Evolutionary conservation across 2,888 invertebrate species (phyloP).

Genomic region (Phorcus lineatus): DNA sequence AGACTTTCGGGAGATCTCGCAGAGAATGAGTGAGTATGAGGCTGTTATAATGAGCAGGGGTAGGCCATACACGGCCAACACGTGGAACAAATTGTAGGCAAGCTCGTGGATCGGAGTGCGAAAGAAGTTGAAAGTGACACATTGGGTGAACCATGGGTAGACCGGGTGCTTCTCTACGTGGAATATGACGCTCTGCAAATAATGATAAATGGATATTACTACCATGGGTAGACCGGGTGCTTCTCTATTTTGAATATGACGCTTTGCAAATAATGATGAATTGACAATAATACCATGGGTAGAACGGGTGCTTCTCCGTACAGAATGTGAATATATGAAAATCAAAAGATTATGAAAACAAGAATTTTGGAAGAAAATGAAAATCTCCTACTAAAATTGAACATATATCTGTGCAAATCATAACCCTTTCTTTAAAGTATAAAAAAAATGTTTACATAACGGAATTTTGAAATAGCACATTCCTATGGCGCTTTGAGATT

Average conservation of each 20-base stretch:
- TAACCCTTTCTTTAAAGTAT: too few relatives aligned
- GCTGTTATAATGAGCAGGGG: slow-evolving; percentile 90
- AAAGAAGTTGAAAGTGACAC: slow-evolving; percentile 90
- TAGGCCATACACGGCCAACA: slow-evolving; percentile 90
- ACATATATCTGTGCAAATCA: too few relatives aligned
- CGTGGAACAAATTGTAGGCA: slow-evolving; percentile 87
- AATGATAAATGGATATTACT: too few relatives aligned
- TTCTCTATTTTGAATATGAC: slow-evolving; percentile 89
- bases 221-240: slow-evolving; percentile 90
- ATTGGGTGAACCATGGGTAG: slow-evolving; percentile 90
- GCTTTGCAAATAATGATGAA: slow-evolving; percentile 81
- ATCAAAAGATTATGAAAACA: too few relatives aligned
- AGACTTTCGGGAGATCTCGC: slow-evolving; percentile 89
- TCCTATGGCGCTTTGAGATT: too few relatives aligned
- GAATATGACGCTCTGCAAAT: slow-evolving; percentile 86
- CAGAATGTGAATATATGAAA: too few relatives aligned
- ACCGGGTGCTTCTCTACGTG: slow-evolving; percentile 90
- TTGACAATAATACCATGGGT: too few relatives aligned
- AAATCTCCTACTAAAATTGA: too few relatives aligned
- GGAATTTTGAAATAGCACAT: too few relatives aligned
- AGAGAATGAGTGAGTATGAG: slow-evolving; percentile 90
- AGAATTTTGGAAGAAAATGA: too few relatives aligned
- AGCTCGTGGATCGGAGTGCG: slow-evolving; percentile 84
- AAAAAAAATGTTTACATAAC: too few relatives aligned
- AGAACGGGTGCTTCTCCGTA: too few relatives aligned